A percentile compares a stretch with the other conserved stretches of the same genome.
phyloP scores from a whole-genome alignment of 2,797 vertebrate genomes.

The Myiotriccus ornatus region DNA sequence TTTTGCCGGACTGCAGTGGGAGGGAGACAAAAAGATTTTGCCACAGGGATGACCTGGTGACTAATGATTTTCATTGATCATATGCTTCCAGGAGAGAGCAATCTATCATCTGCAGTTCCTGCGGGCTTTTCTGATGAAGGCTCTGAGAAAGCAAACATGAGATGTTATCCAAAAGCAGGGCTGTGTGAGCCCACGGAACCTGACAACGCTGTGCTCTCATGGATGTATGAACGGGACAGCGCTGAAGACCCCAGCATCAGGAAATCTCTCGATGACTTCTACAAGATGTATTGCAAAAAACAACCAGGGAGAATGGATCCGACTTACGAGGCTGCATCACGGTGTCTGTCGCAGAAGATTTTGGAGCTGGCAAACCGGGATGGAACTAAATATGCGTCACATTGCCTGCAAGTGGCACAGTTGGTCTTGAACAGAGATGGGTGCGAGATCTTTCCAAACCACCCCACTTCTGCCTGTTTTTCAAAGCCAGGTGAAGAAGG shows the following conservation, averaged over 20 bases:
- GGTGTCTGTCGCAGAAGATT: constrained; percentile 63
- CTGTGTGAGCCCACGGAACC: not conserved
- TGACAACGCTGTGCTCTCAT: not conserved
- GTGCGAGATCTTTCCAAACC: constrained; percentile 61
- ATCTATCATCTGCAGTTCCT: not conserved
- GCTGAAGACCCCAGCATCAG: constrained; percentile 4
- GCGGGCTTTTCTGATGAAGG: not conserved
- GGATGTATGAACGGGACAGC: not conserved
- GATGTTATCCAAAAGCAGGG: not conserved
- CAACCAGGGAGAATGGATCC: constrained; percentile 1
- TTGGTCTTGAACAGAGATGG: constrained; percentile 73
- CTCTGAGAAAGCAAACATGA: not conserved
- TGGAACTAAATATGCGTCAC: constrained; percentile 41
- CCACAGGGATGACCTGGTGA: not conserved
- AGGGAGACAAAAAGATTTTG: not conserved
- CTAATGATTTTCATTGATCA: constrained; percentile 46
- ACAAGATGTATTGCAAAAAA: constrained; percentile 50
- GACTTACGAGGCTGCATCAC: constrained; percentile 5
- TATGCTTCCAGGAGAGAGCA: constrained; percentile 62
- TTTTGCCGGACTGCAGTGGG: not conserved
- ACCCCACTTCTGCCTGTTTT: constrained; percentile 47
- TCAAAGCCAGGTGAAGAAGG: constrained; percentile 32
- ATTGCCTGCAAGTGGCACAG: constrained; percentile 73
- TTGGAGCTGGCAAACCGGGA: constrained; percentile 39
- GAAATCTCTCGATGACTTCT: constrained; percentile 72